These are phyloP conservation scores for Corythornis cristatus DNA, from an alignment of 2,113 vertebrate species.

Conservation along the genomic window DNA sequence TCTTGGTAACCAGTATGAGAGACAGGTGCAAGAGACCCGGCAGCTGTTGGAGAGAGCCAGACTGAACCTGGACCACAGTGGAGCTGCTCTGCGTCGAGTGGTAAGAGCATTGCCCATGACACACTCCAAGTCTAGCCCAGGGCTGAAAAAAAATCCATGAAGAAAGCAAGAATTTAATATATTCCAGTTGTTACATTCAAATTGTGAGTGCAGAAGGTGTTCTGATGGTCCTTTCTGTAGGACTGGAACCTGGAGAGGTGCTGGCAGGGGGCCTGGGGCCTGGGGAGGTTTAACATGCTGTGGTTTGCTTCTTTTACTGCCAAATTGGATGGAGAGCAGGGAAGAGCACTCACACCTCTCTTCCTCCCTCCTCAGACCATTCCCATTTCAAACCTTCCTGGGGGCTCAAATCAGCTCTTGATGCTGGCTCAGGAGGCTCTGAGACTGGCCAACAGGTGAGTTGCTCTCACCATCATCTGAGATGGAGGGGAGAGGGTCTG, in stretches of 20 bases:
- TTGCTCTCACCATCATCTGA: fast-evolving
- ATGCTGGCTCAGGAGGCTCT: slow-evolving; percentile 80
- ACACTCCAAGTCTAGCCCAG: fast-evolving
- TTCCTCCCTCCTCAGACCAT: slow-evolving; percentile 71
- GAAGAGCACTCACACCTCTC: background rate
- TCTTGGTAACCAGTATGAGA: slow-evolving; percentile 68
- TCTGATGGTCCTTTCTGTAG: background rate
- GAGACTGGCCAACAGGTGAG: slow-evolving; percentile 85
- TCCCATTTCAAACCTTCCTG: slow-evolving; percentile 55
- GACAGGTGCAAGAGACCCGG: slow-evolving; percentile 65
- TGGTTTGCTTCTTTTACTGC: background rate
- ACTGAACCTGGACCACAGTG: slow-evolving; percentile 72
- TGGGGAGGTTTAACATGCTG: fast-evolving
- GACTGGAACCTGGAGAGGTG: background rate
- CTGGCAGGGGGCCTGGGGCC: background rate
- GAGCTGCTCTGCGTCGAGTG: slow-evolving; percentile 38
- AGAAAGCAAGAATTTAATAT: background rate
- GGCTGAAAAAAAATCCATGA: background rate
- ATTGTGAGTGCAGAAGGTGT: background rate
- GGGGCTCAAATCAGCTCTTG: slow-evolving; percentile 65
- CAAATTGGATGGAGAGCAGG: background rate
- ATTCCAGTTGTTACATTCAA: background rate
- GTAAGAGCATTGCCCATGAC: slow-evolving; percentile 58
- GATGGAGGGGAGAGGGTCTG: background rate
- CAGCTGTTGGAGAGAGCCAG: slow-evolving; percentile 74